Base-by-base conservation (phyloP, 2,888 invertebrate species). In the Catocala sponsa region DNA sequence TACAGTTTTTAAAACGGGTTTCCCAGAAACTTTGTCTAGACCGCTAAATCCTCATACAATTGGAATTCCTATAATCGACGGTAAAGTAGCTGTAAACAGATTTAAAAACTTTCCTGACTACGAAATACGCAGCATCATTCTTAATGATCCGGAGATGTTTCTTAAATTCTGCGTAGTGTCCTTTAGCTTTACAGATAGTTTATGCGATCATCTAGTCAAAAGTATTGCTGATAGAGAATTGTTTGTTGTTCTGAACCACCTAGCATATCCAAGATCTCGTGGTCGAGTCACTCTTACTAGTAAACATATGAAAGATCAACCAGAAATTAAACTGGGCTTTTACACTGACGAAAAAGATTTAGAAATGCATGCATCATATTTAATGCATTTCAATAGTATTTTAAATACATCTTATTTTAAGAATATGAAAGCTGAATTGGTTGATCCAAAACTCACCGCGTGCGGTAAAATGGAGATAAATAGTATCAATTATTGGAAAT, bases 261-360 rank as follows among this genome's bases (percentile, higher is more conserved):
- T 69, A 59, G 5, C 51, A 66, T 86, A 92, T 63, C 95, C 95
- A 0, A 78, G 89, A 73, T 95, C 95, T 0, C 87, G 85, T 11
- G 96, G 96, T 7, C 70, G 80, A 12, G 75, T 97, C 2, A 85
- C 89, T 11, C 80, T 78, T 0, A 11, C 11, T 12, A 70, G 53
- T 25, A 53, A 6, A 35, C 47, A 70, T 35, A 70, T 73, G 0
- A 32, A 42, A 6, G 61, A 70, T 4, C 9, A 66, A 10, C 78
- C 77, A 1, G 13, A 58, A 6, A 66, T 77, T 0, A 42, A 41
- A 11, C 50, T 70, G 7, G 63, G 57, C 5, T 54, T 70, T 33
- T 74, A 65, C 7, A 43, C 56, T 1, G 58, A 74, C 0, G n/a
- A 44, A 6, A 13, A 38, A 7, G 78, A 78, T n/a, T 33, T 75